These are phyloP conservation scores for Leptogaster cylindrica DNA, from an alignment of 2,888 invertebrate genomes.

Conservation along the genomic window DNA sequence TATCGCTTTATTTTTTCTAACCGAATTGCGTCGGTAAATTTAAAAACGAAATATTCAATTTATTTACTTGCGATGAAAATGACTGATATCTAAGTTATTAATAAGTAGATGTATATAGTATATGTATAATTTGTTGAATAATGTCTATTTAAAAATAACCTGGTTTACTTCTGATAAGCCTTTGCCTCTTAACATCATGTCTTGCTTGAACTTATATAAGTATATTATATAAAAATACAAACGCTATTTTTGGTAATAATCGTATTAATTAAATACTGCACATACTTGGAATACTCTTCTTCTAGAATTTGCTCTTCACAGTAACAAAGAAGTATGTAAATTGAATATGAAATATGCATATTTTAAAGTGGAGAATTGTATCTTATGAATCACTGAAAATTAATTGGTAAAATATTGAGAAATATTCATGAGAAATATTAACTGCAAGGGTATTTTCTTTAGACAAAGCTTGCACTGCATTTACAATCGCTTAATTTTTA, in stretches of 20 bases:
- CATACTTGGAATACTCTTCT: conserved; percentile 3
- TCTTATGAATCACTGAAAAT: too few species aligned
- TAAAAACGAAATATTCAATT: conserved; percentile 10
- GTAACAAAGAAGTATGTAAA: too few species aligned
- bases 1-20: conserved; percentile 15
- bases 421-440: too few species aligned
- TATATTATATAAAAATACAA: conserved; percentile 41
- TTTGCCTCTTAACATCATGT: too few species aligned
- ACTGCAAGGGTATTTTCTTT: too few species aligned
- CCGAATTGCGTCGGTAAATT: background rate
- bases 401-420: too few species aligned
- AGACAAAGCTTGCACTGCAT: conserved; percentile 1
- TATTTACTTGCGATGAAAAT: conserved; percentile 10
- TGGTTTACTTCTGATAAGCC: background rate
- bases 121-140: conserved; percentile 12
- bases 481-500: conserved; percentile 14
- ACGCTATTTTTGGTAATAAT: conserved; percentile 35
- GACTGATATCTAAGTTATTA: conserved; percentile 30
- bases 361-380: too few species aligned
- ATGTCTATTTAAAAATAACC: too few species aligned
- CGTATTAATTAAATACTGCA: conserved; percentile 29
- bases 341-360: too few species aligned
- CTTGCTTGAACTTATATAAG: conserved; percentile 5
- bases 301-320: background rate
- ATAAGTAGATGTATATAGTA: conserved; percentile 16